Percentiles rank a stretch among this genome's conserved stretches.
These are phyloP conservation scores for Entosphenus tridentatus DNA, from an alignment of 2,113 vertebrate species.

Conservation along the genomic window DNA sequence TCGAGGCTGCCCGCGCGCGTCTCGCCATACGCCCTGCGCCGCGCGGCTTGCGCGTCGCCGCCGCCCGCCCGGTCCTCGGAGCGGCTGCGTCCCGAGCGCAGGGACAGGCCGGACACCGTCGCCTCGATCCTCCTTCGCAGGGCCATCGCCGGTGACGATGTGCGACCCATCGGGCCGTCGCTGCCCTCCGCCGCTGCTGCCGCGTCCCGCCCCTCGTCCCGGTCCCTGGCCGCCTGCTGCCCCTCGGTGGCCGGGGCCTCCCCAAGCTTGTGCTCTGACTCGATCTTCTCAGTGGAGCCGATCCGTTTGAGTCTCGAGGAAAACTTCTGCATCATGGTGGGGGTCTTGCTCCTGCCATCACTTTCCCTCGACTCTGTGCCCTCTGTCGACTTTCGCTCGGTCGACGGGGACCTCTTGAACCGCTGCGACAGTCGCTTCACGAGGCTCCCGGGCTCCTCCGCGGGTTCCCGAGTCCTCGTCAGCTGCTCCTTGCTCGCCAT, in stretches of 20 bases:
- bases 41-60: constrained; percentile 10
- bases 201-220: constrained; percentile 22
- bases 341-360: no score
- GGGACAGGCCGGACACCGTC: constrained; percentile 60
- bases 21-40: no score
- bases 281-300: no score
- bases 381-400: no score
- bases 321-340: no score
- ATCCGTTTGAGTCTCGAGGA: no score
- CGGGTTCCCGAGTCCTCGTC: constrained; percentile 23
- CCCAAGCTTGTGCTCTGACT: no score
- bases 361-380: no score
- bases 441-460: constrained; percentile 47
- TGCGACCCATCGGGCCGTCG: constrained; percentile 36
- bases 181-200: constrained; percentile 15
- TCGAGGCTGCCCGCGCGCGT: no score
- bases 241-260: constrained; percentile 33
- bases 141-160: constrained; percentile 44
- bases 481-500: no score
- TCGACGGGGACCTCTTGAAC: constrained; percentile 26
- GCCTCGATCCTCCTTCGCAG: constrained; percentile 67
- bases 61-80: constrained; percentile 39
- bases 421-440: constrained; percentile 60
- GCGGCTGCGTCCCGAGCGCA: constrained; percentile 39
- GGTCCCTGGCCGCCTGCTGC: constrained; percentile 30